Percentiles rank a stretch among this genome's conserved stretches.
Evolutionary conservation across 2,113 vertebrate genomes (phyloP).

Genomic region (Zosterops hypoxanthus): DNA sequence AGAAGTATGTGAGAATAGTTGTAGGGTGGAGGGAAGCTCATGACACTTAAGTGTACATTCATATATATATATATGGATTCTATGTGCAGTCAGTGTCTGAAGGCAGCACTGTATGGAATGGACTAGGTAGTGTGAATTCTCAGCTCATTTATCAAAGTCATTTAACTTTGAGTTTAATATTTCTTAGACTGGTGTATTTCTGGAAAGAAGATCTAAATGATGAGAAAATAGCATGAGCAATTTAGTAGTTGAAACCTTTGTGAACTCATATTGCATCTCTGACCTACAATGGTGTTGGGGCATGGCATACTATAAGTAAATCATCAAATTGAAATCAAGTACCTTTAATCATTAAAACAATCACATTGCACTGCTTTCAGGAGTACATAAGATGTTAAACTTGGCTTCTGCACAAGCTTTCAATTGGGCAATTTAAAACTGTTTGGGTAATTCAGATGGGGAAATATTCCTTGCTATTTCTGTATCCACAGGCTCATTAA

Average conservation of each 20-base stretch:
- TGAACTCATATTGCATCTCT: background rate
- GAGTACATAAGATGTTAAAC: background rate
- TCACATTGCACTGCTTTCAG: background rate
- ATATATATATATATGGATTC: background rate
- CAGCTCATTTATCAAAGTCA: background rate
- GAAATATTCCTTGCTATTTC: background rate
- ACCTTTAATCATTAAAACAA: background rate
- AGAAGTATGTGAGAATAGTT: background rate
- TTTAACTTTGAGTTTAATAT: background rate
- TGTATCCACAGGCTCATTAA: background rate
- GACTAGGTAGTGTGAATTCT: background rate
- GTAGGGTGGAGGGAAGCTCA: background rate
- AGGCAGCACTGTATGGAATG: background rate
- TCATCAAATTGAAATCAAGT: background rate
- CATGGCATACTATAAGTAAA: background rate
- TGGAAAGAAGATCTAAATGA: background rate
- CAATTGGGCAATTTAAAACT: background rate
- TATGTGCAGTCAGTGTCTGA: rapidly evolving
- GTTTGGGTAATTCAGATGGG: background rate
- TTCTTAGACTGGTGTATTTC: background rate
- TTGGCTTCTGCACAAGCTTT: slow-evolving; percentile 7
- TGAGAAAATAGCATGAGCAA: background rate
- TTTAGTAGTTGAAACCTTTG: background rate
- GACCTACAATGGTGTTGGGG: background rate
- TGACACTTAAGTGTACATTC: background rate